Evolutionary conservation across 64 coral and sea anemone species (phyloP).

Genomic region (Actinia tenebrosa): DNA sequence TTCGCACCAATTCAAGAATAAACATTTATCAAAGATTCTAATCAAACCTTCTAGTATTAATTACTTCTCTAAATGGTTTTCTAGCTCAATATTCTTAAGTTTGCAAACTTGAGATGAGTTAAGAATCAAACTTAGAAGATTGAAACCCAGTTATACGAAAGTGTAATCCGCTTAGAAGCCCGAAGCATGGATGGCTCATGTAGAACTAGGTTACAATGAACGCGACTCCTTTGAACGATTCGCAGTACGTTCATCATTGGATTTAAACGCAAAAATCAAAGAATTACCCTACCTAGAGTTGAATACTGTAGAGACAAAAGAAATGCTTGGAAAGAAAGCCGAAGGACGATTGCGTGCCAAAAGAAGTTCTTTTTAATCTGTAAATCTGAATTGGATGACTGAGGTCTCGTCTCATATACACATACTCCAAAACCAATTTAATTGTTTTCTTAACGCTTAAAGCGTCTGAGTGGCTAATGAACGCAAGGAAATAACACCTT

Average conservation of each 20-base stretch:
- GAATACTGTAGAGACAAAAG: not conserved
- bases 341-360: not conserved
- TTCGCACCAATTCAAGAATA: conserved; percentile 14
- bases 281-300: not conserved
- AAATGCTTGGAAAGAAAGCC: not conserved
- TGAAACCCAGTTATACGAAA: not conserved
- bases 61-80: not conserved
- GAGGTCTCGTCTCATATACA: not conserved
- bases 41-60: not conserved
- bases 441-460: conserved; percentile 23
- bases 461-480: not conserved
- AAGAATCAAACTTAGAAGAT: not conserved
- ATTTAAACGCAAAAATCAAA: not conserved
- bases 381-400: conserved; percentile 11
- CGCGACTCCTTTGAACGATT: not conserved
- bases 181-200: not conserved
- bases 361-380: not conserved
- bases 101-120: not conserved
- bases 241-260: not conserved
- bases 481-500: conserved; percentile 22
- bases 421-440: not conserved
- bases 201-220: not conserved
- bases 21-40: conserved; percentile 17
- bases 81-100: not conserved
- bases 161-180: not conserved